These are phyloP conservation scores for Tretioscincus oriximinensis DNA, from an alignment of 2,113 vertebrate species.

Conservation along the genomic window DNA sequence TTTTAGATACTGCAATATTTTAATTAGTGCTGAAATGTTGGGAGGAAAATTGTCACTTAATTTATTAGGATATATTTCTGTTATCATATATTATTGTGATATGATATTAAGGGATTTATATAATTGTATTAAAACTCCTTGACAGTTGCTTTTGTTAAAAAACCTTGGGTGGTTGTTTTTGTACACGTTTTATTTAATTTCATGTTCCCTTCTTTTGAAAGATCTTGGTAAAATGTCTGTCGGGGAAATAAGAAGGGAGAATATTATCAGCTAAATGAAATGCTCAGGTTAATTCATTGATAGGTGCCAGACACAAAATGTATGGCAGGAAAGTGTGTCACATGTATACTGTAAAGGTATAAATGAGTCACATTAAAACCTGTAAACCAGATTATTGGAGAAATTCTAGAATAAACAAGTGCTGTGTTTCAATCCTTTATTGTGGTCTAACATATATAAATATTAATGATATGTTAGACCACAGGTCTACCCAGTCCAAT, in stretches of 20 bases:
- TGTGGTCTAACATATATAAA: not conserved
- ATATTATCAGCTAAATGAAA: too few species aligned
- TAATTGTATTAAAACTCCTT: not conserved
- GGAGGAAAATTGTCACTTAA: slow-evolving; percentile 6
- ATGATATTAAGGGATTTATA: not conserved
- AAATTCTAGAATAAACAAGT: too few species aligned
- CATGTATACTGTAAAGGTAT: too few species aligned
- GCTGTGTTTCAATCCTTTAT: not conserved
- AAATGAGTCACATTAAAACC: too few species aligned
- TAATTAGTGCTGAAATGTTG: slow-evolving; percentile 30
- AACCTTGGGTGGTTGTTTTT: not conserved
- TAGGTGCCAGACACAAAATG: too few species aligned
- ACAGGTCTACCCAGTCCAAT: not conserved
- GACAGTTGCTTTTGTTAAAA: not conserved
- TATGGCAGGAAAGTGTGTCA: too few species aligned
- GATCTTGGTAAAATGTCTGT: not conserved
- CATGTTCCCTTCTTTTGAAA: not conserved
- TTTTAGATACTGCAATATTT: slow-evolving; percentile 23
- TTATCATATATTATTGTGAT: not conserved
- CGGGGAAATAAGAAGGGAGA: not conserved
- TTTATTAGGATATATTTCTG: not conserved
- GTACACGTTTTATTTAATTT: not conserved
- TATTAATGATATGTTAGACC: not conserved
- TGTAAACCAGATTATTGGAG: too few species aligned
- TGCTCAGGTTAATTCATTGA: too few species aligned